phyloP scores from a whole-genome alignment of 2,113 vertebrate species.

The Hippotragus niger region DNA sequence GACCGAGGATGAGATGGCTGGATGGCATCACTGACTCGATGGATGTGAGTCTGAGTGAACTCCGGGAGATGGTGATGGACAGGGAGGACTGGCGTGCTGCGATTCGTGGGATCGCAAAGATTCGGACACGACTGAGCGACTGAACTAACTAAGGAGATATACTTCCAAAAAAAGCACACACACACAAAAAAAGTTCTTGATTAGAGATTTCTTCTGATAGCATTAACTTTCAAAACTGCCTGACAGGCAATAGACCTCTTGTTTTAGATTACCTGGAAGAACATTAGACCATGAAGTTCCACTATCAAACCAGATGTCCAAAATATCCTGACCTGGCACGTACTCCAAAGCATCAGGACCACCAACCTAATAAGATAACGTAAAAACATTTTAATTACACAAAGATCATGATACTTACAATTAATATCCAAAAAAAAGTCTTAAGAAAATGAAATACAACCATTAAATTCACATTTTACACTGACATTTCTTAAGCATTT shows the following conservation, averaged over 20 bases:
- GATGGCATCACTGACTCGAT: too few relatives aligned
- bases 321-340: constrained; percentile 89
- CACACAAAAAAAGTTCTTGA: background rate
- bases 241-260: constrained; percentile 49
- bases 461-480: background rate
- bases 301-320: constrained; percentile 99
- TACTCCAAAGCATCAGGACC: constrained; percentile 84
- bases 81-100: too few relatives aligned
- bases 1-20: too few relatives aligned
- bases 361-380: constrained; percentile 76
- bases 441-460: background rate
- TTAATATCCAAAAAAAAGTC: background rate
- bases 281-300: constrained; percentile 95
- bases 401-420: background rate
- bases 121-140: too few relatives aligned
- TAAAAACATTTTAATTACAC: background rate
- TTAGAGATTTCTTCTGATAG: background rate
- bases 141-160: background rate
- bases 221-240: background rate
- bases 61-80: too few relatives aligned
- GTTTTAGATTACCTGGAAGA: constrained; percentile 85
- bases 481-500: background rate
- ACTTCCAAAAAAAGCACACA: background rate
- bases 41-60: too few relatives aligned
- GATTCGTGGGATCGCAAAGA: too few relatives aligned